A percentile compares a stretch with the other conserved stretches of the same genome.
These are phyloP conservation scores for Drymonia ruficornis DNA, from an alignment of 2,888 invertebrate genomes.

Conservation along the genomic window DNA sequence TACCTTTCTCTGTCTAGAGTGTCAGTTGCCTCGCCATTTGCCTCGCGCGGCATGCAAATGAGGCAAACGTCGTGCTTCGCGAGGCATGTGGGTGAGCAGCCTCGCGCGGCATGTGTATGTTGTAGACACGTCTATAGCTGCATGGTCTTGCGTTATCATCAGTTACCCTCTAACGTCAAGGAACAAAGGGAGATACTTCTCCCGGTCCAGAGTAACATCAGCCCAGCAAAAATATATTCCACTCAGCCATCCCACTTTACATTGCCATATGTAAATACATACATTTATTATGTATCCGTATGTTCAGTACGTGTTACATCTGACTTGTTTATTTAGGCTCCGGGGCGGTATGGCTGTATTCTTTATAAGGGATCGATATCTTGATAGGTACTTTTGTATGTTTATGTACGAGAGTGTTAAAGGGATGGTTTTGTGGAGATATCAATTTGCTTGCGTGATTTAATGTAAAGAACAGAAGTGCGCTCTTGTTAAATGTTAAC, in stretches of 20 bases:
- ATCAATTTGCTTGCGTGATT: background rate
- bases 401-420: constrained; percentile 14
- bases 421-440: background rate
- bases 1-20: too few relatives aligned
- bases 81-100: too few relatives aligned
- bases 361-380: constrained; percentile 39
- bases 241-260: constrained; percentile 26
- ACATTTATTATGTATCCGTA: constrained; percentile 36
- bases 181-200: constrained; percentile 1
- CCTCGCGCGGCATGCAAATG: too few relatives aligned
- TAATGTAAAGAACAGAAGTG: too few relatives aligned
- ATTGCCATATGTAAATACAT: constrained; percentile 13
- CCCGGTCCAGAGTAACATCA: constrained; percentile 15
- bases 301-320: constrained; percentile 34
- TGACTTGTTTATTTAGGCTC: constrained; percentile 42
- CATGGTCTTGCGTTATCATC: too few relatives aligned
- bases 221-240: constrained; percentile 28
- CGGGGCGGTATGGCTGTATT: constrained; percentile 31
- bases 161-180: background rate
- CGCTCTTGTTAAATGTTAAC: too few relatives aligned
- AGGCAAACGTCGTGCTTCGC: too few relatives aligned
- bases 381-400: constrained; percentile 31
- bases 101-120: too few relatives aligned
- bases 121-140: too few relatives aligned
- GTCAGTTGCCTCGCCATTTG: too few relatives aligned